These are phyloP conservation scores for Tragelaphus strepsiceros DNA, from an alignment of 2,113 vertebrate species.

Conservation along the genomic window DNA sequence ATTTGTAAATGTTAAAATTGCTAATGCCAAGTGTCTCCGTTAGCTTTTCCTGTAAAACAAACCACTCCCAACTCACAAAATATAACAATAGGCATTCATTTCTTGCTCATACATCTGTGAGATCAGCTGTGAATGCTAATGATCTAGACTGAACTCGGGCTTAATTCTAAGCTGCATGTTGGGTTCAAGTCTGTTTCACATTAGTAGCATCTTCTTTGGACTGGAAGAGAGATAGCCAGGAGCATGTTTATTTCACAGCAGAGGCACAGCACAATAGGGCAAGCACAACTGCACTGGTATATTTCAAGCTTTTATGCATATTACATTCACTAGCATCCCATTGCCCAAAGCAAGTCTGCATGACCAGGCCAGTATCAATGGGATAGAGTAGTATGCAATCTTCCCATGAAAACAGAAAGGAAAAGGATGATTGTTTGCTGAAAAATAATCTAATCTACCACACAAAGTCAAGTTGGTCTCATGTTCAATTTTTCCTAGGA, in stretches of 20 bases:
- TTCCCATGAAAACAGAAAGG: not conserved
- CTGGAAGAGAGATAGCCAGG: not conserved
- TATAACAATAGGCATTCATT: not conserved
- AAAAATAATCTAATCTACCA: not conserved
- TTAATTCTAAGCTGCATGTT: constrained; percentile 23
- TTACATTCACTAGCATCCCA: not conserved
- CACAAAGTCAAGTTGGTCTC: not conserved
- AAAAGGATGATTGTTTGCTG: not conserved
- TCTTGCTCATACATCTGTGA: not conserved
- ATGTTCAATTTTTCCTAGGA: not conserved
- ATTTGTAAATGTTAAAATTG: not conserved
- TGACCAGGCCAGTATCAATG: not conserved
- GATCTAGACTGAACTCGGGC: not conserved
- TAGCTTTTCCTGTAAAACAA: not conserved
- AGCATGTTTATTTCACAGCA: not conserved
- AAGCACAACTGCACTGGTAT: not conserved
- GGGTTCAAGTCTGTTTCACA: not conserved
- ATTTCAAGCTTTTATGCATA: not conserved
- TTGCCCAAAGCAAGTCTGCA: not conserved
- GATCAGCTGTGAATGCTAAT: not conserved
- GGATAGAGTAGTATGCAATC: not conserved
- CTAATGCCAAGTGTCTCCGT: not conserved
- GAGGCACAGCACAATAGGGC: not conserved
- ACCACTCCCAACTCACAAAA: not conserved
- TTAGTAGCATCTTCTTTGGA: not conserved